Conservation (phyloP, 2,797 vertebrate species). For the Heliangelus exortis region DNA sequence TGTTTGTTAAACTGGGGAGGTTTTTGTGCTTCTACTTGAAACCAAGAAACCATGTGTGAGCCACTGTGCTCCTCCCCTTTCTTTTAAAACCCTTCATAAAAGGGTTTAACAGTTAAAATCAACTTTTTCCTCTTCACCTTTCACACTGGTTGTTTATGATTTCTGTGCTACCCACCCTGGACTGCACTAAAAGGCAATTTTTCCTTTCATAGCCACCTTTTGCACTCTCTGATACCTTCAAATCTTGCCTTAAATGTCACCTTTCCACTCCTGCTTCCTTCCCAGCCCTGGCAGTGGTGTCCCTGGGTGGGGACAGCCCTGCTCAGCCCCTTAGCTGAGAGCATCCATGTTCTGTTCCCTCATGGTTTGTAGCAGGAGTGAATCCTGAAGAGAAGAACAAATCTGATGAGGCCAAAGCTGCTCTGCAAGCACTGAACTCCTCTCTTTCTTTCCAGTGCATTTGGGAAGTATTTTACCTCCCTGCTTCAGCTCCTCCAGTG, state of each 20-base stretch:
- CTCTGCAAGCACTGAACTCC: not conserved
- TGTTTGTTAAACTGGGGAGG: not conserved
- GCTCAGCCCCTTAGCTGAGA: not conserved
- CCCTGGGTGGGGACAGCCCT: not conserved
- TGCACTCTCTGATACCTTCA: not conserved
- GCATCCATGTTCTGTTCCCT: not conserved
- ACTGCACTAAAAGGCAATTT: not conserved
- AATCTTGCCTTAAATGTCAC: not conserved
- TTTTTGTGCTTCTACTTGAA: not conserved
- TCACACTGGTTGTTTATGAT: accelerated
- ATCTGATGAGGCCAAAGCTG: not conserved
- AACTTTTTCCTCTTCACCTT: not conserved
- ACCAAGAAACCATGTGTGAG: accelerated
- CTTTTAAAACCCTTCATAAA: not conserved
- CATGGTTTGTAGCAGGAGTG: not conserved
- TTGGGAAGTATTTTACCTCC: not conserved
- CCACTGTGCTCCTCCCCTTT: not conserved
- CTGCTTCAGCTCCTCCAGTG: not conserved
- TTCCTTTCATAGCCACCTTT: not conserved
- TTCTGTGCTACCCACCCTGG: not conserved
- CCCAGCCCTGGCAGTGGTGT: accelerated
- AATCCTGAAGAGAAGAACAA: not conserved
- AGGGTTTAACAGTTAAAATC: too few species aligned
- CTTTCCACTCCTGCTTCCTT: not conserved
- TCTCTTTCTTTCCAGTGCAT: accelerated